Evolutionary conservation across 2,113 vertebrate genomes (phyloP).

Genomic region (Phyllostomus discolor): DNA sequence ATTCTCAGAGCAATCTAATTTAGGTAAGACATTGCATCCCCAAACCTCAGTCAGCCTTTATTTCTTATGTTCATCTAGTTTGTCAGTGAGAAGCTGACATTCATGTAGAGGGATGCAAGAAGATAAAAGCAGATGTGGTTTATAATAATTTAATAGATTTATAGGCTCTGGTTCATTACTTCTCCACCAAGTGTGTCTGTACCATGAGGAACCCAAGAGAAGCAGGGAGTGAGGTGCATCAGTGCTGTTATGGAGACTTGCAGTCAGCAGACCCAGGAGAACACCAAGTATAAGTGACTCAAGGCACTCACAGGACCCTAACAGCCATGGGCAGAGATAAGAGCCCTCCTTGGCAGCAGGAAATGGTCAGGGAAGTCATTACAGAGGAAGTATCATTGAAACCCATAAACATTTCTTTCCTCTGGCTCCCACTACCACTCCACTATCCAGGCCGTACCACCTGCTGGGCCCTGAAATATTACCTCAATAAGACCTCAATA

Average conservation of each 20-base stretch:
- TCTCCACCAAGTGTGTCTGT: background rate
- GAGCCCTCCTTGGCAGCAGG: rapidly evolving
- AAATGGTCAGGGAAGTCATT: background rate
- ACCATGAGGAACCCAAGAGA: rapidly evolving
- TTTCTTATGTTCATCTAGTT: background rate
- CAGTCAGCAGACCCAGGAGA: background rate
- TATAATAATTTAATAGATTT: background rate
- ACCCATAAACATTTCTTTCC: background rate
- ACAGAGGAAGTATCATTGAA: background rate
- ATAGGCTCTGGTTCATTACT: background rate
- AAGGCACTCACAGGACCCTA: rapidly evolving
- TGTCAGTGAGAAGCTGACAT: background rate
- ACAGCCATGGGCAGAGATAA: background rate
- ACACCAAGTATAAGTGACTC: rapidly evolving
- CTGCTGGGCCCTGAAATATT: background rate
- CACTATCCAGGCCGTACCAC: background rate
- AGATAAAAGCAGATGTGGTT: background rate
- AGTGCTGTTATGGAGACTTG: background rate
- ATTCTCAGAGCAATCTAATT: background rate
- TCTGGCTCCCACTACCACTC: background rate
- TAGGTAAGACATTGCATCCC: too few relatives aligned
- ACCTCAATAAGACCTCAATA: rapidly evolving
- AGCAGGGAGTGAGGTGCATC: rapidly evolving
- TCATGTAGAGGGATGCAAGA: background rate
- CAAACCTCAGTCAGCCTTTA: background rate